Percentiles rank a stretch among this genome's conserved stretches.
phyloP scores from a whole-genome alignment of 2,797 vertebrate genomes.

The Psittacula derbiana region DNA sequence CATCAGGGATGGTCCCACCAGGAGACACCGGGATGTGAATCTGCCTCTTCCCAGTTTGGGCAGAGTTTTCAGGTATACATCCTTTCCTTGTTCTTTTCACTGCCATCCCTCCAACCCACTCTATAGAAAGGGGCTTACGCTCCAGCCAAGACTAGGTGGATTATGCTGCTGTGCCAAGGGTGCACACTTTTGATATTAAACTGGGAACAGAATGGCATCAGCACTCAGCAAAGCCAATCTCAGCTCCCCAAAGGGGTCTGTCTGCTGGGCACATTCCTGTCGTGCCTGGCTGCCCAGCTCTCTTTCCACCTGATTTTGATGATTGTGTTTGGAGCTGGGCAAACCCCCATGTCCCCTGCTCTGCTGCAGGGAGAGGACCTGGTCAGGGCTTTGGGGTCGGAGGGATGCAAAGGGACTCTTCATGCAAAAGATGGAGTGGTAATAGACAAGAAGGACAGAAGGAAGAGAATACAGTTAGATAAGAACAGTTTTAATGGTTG shows the following conservation, averaged over 20 bases:
- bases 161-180: no score
- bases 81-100: background rate
- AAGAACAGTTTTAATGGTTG: background rate
- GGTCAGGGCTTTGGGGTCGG: accelerated
- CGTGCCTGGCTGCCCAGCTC: background rate
- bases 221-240: background rate
- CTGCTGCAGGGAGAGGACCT: background rate
- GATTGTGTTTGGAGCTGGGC: background rate
- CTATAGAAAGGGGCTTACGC: background rate
- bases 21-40: accelerated
- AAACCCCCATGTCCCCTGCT: background rate
- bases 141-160: background rate
- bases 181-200: background rate
- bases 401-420: background rate
- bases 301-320: background rate
- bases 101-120: background rate
- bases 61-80: no score
- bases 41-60: background rate
- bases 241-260: background rate
- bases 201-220: accelerated
- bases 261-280: background rate
- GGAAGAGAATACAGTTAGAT: background rate
- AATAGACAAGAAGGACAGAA: background rate
- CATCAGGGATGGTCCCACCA: background rate
- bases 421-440: background rate